Percentiles rank a stretch among this genome's conserved stretches.
phyloP scores from a whole-genome alignment of 2,113 vertebrate genomes.

The Gadus chalcogrammus region DNA sequence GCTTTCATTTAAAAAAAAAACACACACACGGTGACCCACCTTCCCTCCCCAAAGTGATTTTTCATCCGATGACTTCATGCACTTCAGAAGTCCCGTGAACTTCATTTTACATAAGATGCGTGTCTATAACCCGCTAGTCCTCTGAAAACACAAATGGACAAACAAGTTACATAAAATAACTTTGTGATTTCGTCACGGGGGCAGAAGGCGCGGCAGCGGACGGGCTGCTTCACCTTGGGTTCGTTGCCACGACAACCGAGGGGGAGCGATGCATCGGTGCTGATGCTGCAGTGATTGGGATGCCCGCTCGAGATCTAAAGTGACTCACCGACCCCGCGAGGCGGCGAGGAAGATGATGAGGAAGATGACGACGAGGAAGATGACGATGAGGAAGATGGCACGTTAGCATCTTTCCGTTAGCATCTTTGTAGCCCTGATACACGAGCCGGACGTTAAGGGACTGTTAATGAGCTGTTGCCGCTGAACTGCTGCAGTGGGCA shows the following conservation, averaged over 20 bases:
- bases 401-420: background rate
- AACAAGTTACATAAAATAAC: too few relatives aligned
- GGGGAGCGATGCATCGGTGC: slow-evolving; percentile 34
- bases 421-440: background rate
- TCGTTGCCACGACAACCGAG: slow-evolving; percentile 69
- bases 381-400: background rate
- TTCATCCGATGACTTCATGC: too few relatives aligned
- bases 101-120: too few relatives aligned
- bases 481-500: background rate
- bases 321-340: background rate
- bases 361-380: slow-evolving; percentile 8
- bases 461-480: background rate
- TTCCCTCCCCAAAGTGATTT: too few relatives aligned
- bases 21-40: too few relatives aligned
- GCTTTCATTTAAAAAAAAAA: too few relatives aligned
- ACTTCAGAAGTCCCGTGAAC: too few relatives aligned
- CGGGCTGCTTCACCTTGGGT: slow-evolving; percentile 26
- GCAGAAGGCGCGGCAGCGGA: too few relatives aligned
- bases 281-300: slow-evolving; percentile 38
- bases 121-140: too few relatives aligned
- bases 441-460: background rate
- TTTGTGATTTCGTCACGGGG: background rate
- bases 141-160: too few relatives aligned
- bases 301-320: background rate
- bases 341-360: slow-evolving; percentile 13